Evolutionary conservation across 2,797 vertebrate species (phyloP).

Genomic region (Sebastes diploproa): DNA sequence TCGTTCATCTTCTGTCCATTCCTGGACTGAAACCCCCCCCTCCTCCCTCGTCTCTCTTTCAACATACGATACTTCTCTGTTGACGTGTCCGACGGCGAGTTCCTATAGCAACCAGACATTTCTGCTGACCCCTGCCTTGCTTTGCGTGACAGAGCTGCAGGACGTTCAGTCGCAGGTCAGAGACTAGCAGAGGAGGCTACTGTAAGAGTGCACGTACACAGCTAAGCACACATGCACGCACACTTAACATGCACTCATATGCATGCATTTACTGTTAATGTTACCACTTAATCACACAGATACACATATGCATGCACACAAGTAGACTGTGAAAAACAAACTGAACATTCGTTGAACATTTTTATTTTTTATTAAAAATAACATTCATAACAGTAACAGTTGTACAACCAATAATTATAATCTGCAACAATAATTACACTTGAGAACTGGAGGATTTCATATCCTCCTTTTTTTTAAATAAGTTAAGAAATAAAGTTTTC

Average conservation of each 20-base stretch:
- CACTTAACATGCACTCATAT: neutral
- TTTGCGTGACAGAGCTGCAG: slow-evolving; percentile 56
- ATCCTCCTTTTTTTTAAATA: slow-evolving; percentile 78
- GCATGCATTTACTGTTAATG: neutral
- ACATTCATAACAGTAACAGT: slow-evolving; percentile 81
- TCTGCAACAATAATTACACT: slow-evolving; percentile 81
- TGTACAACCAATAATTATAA: slow-evolving; percentile 79
- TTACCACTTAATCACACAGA: neutral
- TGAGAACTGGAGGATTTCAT: slow-evolving; percentile 64
- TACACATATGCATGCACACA: neutral
- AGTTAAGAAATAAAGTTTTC: slow-evolving; percentile 79
- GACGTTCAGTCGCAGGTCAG: slow-evolving; percentile 26
- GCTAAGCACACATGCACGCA: neutral
- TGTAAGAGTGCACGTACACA: neutral
- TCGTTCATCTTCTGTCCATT: slow-evolving; percentile 61
- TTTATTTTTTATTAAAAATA: slow-evolving; percentile 85
- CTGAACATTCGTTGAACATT: slow-evolving; percentile 50
- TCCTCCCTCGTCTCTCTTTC: slow-evolving; percentile 71
- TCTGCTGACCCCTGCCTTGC: slow-evolving; percentile 61
- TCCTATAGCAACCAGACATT: slow-evolving; percentile 70
- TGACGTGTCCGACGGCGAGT: slow-evolving; percentile 62
- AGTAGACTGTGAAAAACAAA: neutral
- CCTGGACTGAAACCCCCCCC: slow-evolving; percentile 52
- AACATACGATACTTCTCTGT: slow-evolving; percentile 78
- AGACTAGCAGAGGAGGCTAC: slow-evolving; percentile 15